Conservation (phyloP, 1,140 invertebrate genomes). For the Acyrthosiphon pisum region DNA sequence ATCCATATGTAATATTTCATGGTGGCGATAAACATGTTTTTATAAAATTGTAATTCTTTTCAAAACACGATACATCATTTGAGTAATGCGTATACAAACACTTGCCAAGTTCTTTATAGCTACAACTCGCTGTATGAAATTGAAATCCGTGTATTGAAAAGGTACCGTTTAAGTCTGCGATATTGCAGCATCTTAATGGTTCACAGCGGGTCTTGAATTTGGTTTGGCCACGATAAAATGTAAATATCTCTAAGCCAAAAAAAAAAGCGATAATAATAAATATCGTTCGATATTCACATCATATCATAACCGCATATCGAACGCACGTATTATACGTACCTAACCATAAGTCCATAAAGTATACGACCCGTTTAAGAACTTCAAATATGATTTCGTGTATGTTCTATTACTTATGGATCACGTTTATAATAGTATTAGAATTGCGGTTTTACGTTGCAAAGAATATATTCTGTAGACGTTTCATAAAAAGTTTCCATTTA, state of each 20-base stretch:
- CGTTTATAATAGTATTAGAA: neutral
- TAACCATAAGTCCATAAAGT: neutral
- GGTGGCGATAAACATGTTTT: neutral
- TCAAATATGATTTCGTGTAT: neutral
- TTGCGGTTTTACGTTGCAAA: neutral
- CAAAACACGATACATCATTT: neutral
- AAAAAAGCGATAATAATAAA: neutral
- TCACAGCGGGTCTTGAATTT: slow-evolving; percentile 21
- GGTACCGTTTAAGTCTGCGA: neutral
- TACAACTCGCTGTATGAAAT: neutral
- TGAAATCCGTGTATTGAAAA: neutral
- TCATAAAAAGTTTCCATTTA: neutral
- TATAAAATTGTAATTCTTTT: neutral
- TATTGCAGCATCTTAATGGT: neutral
- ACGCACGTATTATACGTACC: neutral
- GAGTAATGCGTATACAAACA: neutral
- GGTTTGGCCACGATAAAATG: neutral
- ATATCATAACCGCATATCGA: neutral
- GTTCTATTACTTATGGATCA: neutral
- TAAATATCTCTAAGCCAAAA: neutral
- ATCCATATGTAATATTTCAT: neutral
- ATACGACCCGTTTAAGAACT: neutral
- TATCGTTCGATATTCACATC: neutral
- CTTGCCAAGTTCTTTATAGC: slow-evolving; percentile 23
- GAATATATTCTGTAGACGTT: neutral